Evolutionary conservation across 2,888 invertebrate genomes (phyloP), one percentile per base, ranked within the genome.

Genomic region (Orthonevra nobilis): DNA sequence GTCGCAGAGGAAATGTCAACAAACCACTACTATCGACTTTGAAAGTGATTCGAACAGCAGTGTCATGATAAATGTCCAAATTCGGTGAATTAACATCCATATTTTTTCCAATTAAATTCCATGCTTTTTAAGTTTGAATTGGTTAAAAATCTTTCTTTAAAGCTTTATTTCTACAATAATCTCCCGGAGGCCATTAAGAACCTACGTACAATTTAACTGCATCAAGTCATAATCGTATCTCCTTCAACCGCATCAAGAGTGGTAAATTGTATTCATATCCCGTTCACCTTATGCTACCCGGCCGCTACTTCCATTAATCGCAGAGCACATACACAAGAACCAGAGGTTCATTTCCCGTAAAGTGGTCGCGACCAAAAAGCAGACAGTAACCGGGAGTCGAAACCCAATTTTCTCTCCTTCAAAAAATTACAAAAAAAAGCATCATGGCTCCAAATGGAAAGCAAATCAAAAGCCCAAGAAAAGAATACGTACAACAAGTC

Each of bases 331-430:
- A 19, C 38, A 32, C 7, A 32, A n/a, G n/a, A n/a, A n/a, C n/a
- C n/a, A n/a, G 26, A 36, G 54, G 70, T 72, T 50, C 40, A 72
- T 72, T 73, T 50, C 19, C 50, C 23, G 38, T 42, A 66, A 73
- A 58, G 66, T 61, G 56, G 56, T 36, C 48, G 56, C 50, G 58
- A 66, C 14, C 44, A 30, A 28, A 34, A 19, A 32, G 30, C 61
- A 52, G 20, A n/a, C 19, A 46, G 7, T 14, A 52, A 15, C 36
- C 32, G 6, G 32, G 52, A 61, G 54, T 52, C 26, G 60, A 61
- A 48, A 56, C 61, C 74, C 69, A 75, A 61, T 75, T 75, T 75
- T 48, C 48, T 48, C n/a, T n/a, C n/a, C n/a, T 28, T 28, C 14
- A 1, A 70, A 38, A 28, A 58, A 61, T 54, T 32, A 54, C 23